A percentile compares a stretch with the other conserved stretches of the same genome.
These are phyloP conservation scores for Orbicella faveolata DNA, from an alignment of 64 coral and sea anemone genomes.

Conservation along the genomic window DNA sequence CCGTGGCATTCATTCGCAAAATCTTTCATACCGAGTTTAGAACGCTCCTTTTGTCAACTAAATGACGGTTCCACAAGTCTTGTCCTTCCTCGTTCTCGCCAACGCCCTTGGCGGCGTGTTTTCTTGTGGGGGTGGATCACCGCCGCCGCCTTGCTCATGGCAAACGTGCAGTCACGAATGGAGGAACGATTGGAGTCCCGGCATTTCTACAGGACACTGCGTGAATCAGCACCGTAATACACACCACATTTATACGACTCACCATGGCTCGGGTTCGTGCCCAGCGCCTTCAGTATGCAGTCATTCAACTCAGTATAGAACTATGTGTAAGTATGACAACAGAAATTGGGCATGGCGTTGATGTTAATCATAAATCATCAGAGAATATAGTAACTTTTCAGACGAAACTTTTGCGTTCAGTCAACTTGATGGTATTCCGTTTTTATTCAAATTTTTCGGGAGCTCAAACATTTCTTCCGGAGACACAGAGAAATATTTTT, in stretches of 20 bases:
- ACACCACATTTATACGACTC: neutral
- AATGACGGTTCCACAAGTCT: neutral
- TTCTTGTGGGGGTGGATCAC: neutral
- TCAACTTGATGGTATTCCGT: too few relatives aligned
- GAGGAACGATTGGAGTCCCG: slow-evolving; percentile 34
- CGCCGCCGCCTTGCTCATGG: neutral
- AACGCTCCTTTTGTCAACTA: neutral
- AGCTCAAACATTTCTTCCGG: too few relatives aligned
- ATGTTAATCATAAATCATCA: neutral
- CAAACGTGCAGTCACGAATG: slow-evolving; percentile 7
- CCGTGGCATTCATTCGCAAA: neutral
- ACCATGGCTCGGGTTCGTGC: neutral
- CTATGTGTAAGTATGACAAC: slow-evolving; percentile 3
- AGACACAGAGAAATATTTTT: too few relatives aligned
- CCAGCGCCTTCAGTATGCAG: neutral
- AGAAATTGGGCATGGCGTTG: too few relatives aligned
- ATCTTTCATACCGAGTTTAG: neutral
- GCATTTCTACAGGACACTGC: slow-evolving; percentile 8
- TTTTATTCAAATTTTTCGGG: too few relatives aligned
- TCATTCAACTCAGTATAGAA: neutral
- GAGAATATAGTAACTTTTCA: neutral
- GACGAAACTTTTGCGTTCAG: neutral
- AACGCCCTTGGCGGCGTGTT: neutral
- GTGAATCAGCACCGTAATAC: neutral
- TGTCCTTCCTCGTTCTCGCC: neutral